Evolutionary conservation across 2,888 invertebrate genomes (phyloP), one percentile per base, ranked within the genome.

Genomic region (Julus scanicus): DNA sequence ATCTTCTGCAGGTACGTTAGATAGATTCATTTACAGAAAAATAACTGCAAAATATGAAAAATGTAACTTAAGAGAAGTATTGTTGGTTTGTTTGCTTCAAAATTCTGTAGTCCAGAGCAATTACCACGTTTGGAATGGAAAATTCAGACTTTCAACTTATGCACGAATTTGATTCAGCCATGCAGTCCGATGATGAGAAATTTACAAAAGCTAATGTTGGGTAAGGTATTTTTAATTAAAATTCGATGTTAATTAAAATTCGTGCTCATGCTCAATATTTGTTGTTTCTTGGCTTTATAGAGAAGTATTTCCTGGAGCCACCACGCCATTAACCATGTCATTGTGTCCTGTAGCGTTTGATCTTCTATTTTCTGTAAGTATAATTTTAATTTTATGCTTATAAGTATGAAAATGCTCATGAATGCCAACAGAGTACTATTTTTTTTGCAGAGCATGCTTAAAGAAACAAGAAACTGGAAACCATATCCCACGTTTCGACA

Each of bases 111-210:
- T 83, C 95, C 0, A 94, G 97, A 9, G 96, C 96, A 0, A 94
- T 97, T 87, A 96, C 96, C 0, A 95, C 95, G 0, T 91, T 95
- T 49, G 94, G 95, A 90, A 92, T 94, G 0, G 97, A 96, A 94
- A 80, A 37, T 37, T 95, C 94, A 0, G 95, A 96, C 88, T 96
- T 95, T 90, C 97, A 97, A 90, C 91, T 97, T 49, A 92, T 94
- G 4, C 96, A 96, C 91, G 97, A 97, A 92, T 93, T 95, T 90
- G 97, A 97, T 91, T 92, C 94, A 0, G 93, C 96, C 0, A 92
- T 95, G 4, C 93, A 95, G 91, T 93, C 94, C 0, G 94, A 95
- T 40, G 93, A 94, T n/a, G 95, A 95, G 89, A 92, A 95, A 0
- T 91, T 94, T 40, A 95, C 96, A 0, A 95, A 95, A 89, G 96